Evolutionary conservation across 2,113 vertebrate species (phyloP).

Genomic region (Aleadryas rufinucha): DNA sequence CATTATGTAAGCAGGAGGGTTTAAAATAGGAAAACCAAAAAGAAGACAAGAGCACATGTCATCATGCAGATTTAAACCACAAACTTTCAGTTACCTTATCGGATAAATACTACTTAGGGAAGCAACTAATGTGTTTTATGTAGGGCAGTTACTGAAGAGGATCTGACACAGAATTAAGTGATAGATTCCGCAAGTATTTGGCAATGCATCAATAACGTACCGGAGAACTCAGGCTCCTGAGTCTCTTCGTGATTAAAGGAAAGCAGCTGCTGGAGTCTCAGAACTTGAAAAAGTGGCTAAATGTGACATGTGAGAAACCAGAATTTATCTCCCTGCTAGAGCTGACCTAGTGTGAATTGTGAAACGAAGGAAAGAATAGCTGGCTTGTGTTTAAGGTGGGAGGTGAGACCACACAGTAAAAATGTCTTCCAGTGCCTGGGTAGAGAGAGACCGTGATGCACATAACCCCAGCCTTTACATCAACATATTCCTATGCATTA

Average conservation of each 20-base stretch:
- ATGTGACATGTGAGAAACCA: slow-evolving; percentile 27
- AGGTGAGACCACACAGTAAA: background rate
- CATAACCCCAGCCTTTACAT: background rate
- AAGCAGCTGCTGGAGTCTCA: slow-evolving; percentile 39
- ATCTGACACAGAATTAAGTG: slow-evolving; percentile 19
- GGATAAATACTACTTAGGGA: background rate
- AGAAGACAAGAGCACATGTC: background rate
- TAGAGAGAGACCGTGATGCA: background rate
- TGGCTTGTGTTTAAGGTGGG: background rate
- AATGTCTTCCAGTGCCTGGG: background rate
- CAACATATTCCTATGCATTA: background rate
- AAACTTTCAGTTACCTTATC: slow-evolving; percentile 29
- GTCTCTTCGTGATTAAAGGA: slow-evolving; percentile 29
- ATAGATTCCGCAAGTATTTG: slow-evolving; percentile 29
- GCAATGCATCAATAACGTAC: background rate
- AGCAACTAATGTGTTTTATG: background rate
- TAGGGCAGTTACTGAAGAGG: background rate
- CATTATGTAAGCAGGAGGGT: slow-evolving; percentile 9
- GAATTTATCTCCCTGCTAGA: background rate
- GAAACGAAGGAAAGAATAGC: slow-evolving; percentile 20
- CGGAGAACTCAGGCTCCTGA: background rate
- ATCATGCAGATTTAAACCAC: background rate
- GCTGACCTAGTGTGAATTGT: slow-evolving; percentile 36
- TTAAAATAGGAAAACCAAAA: background rate
- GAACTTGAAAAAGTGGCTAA: slow-evolving; percentile 25